Conservation (phyloP, 2,113 vertebrate genomes). For the Notarius quadriscutis region DNA sequence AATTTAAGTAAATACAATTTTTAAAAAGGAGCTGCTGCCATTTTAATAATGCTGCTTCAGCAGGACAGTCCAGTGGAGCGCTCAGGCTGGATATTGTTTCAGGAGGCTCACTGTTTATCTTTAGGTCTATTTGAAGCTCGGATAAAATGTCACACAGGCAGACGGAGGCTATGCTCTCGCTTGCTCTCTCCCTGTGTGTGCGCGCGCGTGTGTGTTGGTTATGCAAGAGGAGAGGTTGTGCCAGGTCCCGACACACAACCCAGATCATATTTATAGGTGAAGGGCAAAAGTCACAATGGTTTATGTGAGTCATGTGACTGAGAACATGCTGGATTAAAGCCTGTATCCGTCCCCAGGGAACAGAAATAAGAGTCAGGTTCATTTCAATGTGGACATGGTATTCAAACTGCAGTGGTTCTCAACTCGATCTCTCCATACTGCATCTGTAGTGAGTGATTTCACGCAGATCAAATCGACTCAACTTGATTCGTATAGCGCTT, state of each 20-base stretch:
- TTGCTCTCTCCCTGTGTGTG: constrained; percentile 1
- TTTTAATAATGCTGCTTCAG: neutral
- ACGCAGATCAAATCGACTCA: too few relatives aligned
- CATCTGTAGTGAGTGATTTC: neutral
- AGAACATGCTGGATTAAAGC: constrained; percentile 51
- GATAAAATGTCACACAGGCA: constrained; percentile 49
- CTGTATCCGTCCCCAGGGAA: neutral
- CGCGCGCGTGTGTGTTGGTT: constrained; percentile 62
- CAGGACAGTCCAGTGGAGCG: neutral
- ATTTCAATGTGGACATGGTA: neutral
- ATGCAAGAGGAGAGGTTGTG: constrained; percentile 62
- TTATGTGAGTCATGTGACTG: constrained; percentile 37
- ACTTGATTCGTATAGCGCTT: too few relatives aligned
- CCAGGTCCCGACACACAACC: constrained; percentile 51
- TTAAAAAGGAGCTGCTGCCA: too few relatives aligned
- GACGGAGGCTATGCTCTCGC: constrained; percentile 16
- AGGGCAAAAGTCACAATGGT: constrained; percentile 46
- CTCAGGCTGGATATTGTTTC: neutral
- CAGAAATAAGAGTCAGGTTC: neutral
- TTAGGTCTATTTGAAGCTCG: constrained; percentile 15
- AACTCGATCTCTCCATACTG: neutral
- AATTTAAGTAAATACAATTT: too few relatives aligned
- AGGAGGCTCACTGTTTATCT: constrained; percentile 12
- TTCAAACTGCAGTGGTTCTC: neutral
- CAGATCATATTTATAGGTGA: constrained; percentile 63